Percentiles rank a stretch among this genome's conserved stretches.
These are phyloP conservation scores for Thaleichthys pacificus DNA, from an alignment of 2,797 vertebrate species.

Conservation along the genomic window DNA sequence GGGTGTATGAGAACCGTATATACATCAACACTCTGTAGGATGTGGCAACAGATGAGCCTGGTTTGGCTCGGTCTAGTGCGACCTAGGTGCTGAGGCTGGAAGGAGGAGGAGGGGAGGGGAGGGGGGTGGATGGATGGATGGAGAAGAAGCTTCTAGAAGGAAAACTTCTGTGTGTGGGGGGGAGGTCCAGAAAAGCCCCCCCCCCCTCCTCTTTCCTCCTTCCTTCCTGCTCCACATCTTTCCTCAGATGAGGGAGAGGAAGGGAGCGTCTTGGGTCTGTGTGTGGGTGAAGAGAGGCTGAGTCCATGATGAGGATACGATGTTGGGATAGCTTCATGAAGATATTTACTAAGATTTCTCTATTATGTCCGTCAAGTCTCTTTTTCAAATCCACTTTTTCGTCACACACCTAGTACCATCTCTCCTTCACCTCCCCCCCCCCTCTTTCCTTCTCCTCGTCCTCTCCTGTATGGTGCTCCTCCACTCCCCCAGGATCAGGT, in stretches of 20 bases:
- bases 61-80: not conserved
- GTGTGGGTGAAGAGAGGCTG: constrained; percentile 11
- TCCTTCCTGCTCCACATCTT: not conserved
- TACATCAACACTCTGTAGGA: no score
- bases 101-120: not conserved
- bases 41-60: not conserved
- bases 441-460: constrained; percentile 49
- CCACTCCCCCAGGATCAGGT: constrained; percentile 10
- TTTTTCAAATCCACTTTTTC: constrained; percentile 49
- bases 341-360: constrained; percentile 1
- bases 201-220: not conserved
- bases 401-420: constrained; percentile 74
- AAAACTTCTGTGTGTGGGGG: not conserved
- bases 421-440: constrained; percentile 82
- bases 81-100: not conserved
- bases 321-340: constrained; percentile 2
- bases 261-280: constrained; percentile 50
- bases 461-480: constrained; percentile 12
- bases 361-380: not conserved
- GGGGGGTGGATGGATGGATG: no score
- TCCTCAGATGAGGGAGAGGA: constrained; percentile 29
- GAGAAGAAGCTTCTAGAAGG: not conserved
- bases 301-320: not conserved
- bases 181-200: not conserved
- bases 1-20: constrained; percentile 54